Conservation (phyloP, 2,113 vertebrate species). For the Eurystomus gularis region DNA sequence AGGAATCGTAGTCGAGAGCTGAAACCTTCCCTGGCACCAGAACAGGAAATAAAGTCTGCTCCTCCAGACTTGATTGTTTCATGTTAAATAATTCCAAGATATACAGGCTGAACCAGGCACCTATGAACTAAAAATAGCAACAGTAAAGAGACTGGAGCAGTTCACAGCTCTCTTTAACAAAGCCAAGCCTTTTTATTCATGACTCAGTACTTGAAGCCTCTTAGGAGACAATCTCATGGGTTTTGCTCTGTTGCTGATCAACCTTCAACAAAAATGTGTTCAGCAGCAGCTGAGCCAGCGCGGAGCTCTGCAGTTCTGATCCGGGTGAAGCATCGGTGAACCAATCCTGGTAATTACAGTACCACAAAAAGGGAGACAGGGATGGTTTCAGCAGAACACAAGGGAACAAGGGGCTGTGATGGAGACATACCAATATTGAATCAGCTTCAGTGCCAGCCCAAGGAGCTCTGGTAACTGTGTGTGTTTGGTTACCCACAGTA, state of each 20-base stretch:
- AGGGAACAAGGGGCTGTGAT: neutral
- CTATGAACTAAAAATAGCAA: neutral
- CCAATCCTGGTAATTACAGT: neutral
- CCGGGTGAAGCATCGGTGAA: neutral
- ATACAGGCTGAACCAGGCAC: neutral
- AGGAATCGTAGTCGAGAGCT: neutral
- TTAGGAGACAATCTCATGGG: neutral
- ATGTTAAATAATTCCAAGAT: neutral
- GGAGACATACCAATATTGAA: neutral
- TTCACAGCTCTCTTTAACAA: neutral
- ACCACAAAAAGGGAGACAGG: accelerated
- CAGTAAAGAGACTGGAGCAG: neutral
- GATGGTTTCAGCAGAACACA: neutral
- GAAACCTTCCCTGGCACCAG: neutral
- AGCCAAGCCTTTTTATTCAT: neutral
- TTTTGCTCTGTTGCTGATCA: neutral
- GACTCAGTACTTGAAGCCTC: neutral
- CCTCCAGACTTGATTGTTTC: neutral
- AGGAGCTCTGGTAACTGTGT: neutral
- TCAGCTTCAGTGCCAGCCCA: accelerated
- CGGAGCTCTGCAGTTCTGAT: neutral
- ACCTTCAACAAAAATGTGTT: neutral
- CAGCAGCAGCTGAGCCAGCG: neutral
- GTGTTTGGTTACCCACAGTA: neutral
- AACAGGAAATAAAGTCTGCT: neutral